phyloP scores from a whole-genome alignment of 2,888 invertebrate genomes.

The Limnephilus auricula region DNA sequence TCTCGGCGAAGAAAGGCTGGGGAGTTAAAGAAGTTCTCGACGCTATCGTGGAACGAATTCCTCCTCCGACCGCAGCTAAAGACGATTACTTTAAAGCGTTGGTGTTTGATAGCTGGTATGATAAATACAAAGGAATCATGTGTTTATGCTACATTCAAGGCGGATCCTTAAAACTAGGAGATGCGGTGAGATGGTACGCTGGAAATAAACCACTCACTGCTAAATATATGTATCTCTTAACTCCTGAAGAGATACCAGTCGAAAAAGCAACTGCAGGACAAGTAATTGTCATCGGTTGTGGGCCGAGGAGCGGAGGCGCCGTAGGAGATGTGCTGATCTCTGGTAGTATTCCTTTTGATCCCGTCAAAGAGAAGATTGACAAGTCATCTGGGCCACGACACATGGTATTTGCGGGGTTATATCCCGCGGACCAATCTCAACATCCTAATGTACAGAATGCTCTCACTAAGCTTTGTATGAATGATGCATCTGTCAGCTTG shows the following conservation, averaged over 20 bases:
- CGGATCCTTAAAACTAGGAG: constrained; percentile 85
- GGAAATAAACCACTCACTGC: constrained; percentile 88
- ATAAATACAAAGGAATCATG: constrained; percentile 90
- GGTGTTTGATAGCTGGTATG: constrained; percentile 96
- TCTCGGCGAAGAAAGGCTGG: constrained; percentile 95
- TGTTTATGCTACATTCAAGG: constrained; percentile 87
- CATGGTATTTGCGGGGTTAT: constrained; percentile 81
- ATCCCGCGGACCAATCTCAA: constrained; percentile 94
- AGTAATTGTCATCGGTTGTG: constrained; percentile 89
- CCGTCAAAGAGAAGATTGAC: constrained; percentile 68
- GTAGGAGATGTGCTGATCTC: constrained; percentile 73
- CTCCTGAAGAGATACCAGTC: constrained; percentile 85
- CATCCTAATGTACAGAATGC: constrained; percentile 85
- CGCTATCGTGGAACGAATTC: constrained; percentile 87
- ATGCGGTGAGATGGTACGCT: constrained; percentile 85
- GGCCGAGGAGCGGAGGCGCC: constrained; percentile 74
- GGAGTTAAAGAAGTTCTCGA: constrained; percentile 88
- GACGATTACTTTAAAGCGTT: constrained; percentile 85
- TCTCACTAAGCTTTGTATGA: constrained; percentile 93
- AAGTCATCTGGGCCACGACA: constrained; percentile 72
- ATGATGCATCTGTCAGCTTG: constrained; percentile 95
- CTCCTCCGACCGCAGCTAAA: constrained; percentile 82
- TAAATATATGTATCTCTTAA: constrained; percentile 86
- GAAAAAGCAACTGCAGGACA: constrained; percentile 90
- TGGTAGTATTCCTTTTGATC: constrained; percentile 70